Base-by-base conservation (phyloP, 2,113 vertebrate genomes). In the Scortum barcoo region DNA sequence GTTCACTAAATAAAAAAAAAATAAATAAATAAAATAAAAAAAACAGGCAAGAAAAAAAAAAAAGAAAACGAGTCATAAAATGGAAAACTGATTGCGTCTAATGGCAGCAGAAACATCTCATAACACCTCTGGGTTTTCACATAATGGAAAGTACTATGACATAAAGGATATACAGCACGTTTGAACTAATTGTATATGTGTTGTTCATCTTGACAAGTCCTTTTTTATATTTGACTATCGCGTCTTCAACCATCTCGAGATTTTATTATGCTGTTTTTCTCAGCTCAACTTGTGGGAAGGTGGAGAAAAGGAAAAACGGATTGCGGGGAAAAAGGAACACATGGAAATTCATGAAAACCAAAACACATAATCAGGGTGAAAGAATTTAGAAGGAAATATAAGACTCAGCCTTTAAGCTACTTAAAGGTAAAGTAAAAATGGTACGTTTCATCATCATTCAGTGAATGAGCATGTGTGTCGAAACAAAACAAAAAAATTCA, bases 261-360 rank as follows among this genome's bases (percentile, higher is more conserved):
- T 72, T 71, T 70, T 14, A 42, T 51, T 28, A 48, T 2, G 44
- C 50, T 33, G 6, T 51, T 30, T 61, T 50, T 56, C 42, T 84
- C 51, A 30, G 44, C 30, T 5, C 42, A 85, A 56, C 13, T 9
- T 9, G 30, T 20, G 22, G 76, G 48, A 86, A 90, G 50, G 78
- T 57, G 65, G 20, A 84, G 46, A 28, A 36, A 72, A 60, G n/a
- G n/a, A 44, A 53, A 13, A 72, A 75, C 2, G 26, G 20, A 57
- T 0, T 10, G 60, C 69, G 26, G 58, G 20, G 20, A 1, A 30
- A 46, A 22, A n/a, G n/a, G 3, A 22, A 67, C 38, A 56, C 22
- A 4, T 24, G 19, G 14, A 42, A 57, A 42, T 42, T 33, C 3
- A 73, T 4, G 19, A 69, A 28, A 74, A 69, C 0, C 13, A 38